Conservation (phyloP, 2,797 vertebrate genomes). For the Enteromius unitaeniatus region DNA sequence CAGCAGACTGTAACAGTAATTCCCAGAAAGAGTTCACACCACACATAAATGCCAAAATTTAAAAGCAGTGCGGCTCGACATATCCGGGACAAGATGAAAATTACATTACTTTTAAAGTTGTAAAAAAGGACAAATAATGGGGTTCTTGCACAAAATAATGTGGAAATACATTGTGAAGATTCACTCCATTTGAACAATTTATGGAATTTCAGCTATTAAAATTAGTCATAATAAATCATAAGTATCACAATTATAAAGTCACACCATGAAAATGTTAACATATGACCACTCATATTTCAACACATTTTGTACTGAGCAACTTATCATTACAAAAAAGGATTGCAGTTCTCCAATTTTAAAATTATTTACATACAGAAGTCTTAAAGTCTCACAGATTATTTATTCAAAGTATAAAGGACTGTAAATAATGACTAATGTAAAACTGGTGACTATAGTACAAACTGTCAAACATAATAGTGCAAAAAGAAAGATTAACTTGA, state of each 20-base stretch:
- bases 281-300: background rate
- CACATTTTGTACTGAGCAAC: background rate
- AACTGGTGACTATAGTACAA: background rate
- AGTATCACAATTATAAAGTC: background rate
- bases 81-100: background rate
- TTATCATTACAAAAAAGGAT: background rate
- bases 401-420: background rate
- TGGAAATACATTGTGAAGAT: background rate
- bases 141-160: background rate
- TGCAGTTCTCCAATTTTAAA: background rate
- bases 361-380: background rate
- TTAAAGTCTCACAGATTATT: background rate
- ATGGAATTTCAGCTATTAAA: background rate
- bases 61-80: background rate
- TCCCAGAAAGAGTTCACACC: constrained; percentile 26
- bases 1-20: constrained; percentile 34
- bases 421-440: background rate
- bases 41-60: constrained; percentile 13
- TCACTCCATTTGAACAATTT: background rate
- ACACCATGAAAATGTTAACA: background rate
- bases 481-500: constrained; percentile 3
- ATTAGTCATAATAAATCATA: background rate
- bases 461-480: background rate
- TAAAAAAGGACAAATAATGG: background rate
- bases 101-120: background rate